These are phyloP conservation scores for Scaptomyza cyrtandrae DNA, from an alignment of 2,888 invertebrate species.

Conservation along the genomic window DNA sequence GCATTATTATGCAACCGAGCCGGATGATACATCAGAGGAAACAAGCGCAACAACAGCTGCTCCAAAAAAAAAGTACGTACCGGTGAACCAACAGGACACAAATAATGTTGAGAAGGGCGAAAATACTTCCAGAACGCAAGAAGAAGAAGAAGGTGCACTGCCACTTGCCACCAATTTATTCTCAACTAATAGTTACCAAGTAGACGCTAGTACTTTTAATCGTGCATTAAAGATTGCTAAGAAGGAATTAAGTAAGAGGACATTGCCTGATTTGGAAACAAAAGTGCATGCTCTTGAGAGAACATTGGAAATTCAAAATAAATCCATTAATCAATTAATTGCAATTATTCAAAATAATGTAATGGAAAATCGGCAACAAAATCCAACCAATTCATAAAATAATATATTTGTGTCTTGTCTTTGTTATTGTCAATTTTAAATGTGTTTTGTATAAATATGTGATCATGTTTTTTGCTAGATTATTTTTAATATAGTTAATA, in stretches of 20 bases:
- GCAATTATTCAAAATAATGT: neutral
- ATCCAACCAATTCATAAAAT: neutral
- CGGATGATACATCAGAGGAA: neutral
- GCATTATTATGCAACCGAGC: neutral
- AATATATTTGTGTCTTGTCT: neutral
- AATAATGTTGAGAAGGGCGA: neutral
- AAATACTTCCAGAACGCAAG: neutral
- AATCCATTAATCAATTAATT: neutral
- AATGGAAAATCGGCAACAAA: neutral
- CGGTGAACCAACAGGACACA: neutral
- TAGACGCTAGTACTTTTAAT: neutral
- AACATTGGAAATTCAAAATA: neutral
- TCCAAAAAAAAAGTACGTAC: neutral
- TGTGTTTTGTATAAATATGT: neutral
- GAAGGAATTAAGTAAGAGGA: neutral
- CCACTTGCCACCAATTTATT: neutral
- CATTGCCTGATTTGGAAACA: neutral
- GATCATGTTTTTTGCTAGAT: neutral
- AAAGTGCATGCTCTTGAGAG: neutral
- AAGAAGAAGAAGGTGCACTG: neutral
- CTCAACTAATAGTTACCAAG: neutral
- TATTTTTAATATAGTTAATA: too few species aligned
- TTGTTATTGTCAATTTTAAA: neutral
- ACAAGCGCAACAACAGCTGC: neutral
- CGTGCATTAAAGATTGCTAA: constrained; percentile 1